Conservation (phyloP, 2,113 vertebrate genomes). For the Scophthalmus maximus region DNA sequence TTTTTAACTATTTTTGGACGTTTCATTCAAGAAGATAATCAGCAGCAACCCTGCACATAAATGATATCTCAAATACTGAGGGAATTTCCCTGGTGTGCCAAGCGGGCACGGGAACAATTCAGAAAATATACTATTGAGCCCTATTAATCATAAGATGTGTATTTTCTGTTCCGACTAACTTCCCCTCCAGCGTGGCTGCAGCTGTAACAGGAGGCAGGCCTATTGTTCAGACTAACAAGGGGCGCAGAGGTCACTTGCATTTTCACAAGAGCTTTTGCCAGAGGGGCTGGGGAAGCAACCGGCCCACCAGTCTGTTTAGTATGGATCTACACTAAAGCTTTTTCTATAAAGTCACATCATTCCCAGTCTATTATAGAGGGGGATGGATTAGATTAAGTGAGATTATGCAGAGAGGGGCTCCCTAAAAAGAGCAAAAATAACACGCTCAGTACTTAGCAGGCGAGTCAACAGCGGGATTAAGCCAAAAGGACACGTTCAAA, state of each 20-base stretch:
- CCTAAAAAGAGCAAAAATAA: slow-evolving; percentile 81
- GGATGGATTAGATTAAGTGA: slow-evolving; percentile 84
- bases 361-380: slow-evolving; percentile 75
- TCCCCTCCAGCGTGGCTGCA: slow-evolving; percentile 70
- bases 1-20: neutral
- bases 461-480: slow-evolving; percentile 79
- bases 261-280: slow-evolving; percentile 78
- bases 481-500: slow-evolving; percentile 69
- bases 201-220: slow-evolving; percentile 67
- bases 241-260: slow-evolving; percentile 75
- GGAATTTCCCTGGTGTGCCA: slow-evolving; percentile 17
- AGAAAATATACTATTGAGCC: slow-evolving; percentile 46
- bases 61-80: slow-evolving; percentile 11
- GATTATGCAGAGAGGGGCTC: slow-evolving; percentile 79
- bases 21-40: neutral
- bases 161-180: slow-evolving; percentile 62
- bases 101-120: slow-evolving; percentile 27
- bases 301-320: slow-evolving; percentile 70
- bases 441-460: slow-evolving; percentile 75
- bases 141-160: slow-evolving; percentile 65
- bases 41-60: neutral
- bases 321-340: slow-evolving; percentile 77
- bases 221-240: slow-evolving; percentile 77
- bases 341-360: slow-evolving; percentile 74
- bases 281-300: slow-evolving; percentile 64